Base-by-base conservation (phyloP, 2,888 invertebrate species). In the Ariolimax columbianus region DNA sequence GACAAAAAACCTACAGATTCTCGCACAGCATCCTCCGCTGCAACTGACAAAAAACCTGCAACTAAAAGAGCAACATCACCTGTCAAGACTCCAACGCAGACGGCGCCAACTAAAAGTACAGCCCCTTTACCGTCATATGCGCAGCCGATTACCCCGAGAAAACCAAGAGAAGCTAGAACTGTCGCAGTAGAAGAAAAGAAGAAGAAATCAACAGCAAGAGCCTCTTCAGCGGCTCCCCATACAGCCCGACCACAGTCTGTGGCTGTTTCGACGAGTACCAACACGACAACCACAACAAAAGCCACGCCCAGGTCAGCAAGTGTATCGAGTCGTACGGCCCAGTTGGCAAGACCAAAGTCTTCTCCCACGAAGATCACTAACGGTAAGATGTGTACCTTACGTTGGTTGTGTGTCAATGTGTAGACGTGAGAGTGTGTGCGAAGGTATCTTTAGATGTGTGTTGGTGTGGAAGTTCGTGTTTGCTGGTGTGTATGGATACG, bases 321-420 rank as follows among this genome's bases (percentile, higher is more conserved):
- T 66, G 47, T 38, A 19, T 30, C 30, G 3, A 77, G 43, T 59
- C 55, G 75, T 51, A 77, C 83, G 23, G 38, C 70, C 9, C 26
- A 40, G 36, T n/a, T 66, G 51, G 68, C 77, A 30, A n/a, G 84
- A 72, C 84, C 84, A 23, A 84, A 84, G 40, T 79, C 84, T 30
- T 79, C 84, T 7, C 84, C 84, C 38, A 84, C 84, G 14, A 84
- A 84, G 59, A 55, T 84, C 30, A 66, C 84, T 30, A 84, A 84
- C 38, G 84, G 84, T 84, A 36, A 73, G 84, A n/a, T n/a, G n/a
- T n/a, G n/a, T n/a, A n/a, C 38, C 23, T 2, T 19, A 38, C 3
- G 30, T 78, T 7, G 19, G 4, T 51, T 77, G 47, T 47, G 14
- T 47, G 47, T 47, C 14, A 47, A 47, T 9, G 47, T 47, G 6